phyloP scores from a whole-genome alignment of 2,888 invertebrate genomes.

The Acronicta aceris region DNA sequence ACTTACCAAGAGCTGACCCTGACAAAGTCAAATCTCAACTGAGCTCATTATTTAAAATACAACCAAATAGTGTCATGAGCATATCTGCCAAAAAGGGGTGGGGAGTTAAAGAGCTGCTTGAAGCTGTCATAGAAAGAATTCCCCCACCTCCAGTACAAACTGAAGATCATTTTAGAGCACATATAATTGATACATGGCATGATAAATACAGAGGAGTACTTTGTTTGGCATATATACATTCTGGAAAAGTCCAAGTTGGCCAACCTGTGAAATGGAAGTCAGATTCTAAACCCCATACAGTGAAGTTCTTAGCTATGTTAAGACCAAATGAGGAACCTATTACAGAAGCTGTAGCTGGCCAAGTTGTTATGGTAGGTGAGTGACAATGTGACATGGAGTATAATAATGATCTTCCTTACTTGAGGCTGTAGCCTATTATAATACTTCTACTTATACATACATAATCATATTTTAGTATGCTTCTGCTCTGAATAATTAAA shows the following conservation, averaged over 20 bases:
- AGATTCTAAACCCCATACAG: conserved; percentile 93
- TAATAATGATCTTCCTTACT: no score
- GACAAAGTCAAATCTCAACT: conserved; percentile 94
- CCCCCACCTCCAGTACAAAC: conserved; percentile 92
- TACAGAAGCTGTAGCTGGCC: conserved; percentile 94
- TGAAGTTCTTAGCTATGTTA: conserved; percentile 94
- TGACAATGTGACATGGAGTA: conserved; percentile 31
- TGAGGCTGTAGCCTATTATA: no score
- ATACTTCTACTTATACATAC: no score
- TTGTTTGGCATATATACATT: conserved; percentile 93
- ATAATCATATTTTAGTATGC: no score
- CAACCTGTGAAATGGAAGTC: conserved; percentile 93
- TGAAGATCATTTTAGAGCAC: conserved; percentile 91
- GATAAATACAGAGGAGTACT: conserved; percentile 96
- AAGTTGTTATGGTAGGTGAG: conserved; percentile 95
- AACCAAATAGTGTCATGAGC: conserved; percentile 92
- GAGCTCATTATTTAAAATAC: conserved; percentile 94
- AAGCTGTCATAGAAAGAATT: conserved; percentile 93
- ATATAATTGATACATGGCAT: conserved; percentile 98
- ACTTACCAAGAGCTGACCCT: conserved; percentile 96
- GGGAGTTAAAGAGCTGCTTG: conserved; percentile 93
- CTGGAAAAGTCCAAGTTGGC: conserved; percentile 93
- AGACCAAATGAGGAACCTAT: conserved; percentile 93
- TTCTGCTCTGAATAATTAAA: no score
- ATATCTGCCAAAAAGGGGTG: conserved; percentile 98